Percentiles rank a stretch among this genome's conserved stretches.
Evolutionary conservation across 2,888 invertebrate species (phyloP).

Genomic region (Nymphalis urticae): DNA sequence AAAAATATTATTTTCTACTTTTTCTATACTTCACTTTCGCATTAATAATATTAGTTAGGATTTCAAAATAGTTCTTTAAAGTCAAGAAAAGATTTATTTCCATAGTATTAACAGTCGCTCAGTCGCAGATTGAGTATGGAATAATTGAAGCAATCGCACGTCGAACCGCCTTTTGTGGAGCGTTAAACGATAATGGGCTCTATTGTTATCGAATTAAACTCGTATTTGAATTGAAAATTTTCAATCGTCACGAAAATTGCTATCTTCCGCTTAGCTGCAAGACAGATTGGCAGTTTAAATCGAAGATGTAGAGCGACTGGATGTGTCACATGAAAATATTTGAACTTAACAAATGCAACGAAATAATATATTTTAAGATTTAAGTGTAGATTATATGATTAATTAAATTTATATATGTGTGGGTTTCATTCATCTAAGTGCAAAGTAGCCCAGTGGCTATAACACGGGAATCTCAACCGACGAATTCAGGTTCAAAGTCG

Average conservation of each 20-base stretch:
- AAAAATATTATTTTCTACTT: too few relatives aligned
- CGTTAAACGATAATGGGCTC: conserved; percentile 17
- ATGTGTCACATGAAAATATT: background rate
- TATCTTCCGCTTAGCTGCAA: conserved; percentile 28
- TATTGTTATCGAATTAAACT: conserved; percentile 9
- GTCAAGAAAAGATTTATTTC: background rate
- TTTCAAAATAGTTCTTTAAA: too few relatives aligned
- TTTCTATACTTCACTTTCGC: too few relatives aligned
- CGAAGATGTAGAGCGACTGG: background rate
- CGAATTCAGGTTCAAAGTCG: too few relatives aligned
- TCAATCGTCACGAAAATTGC: conserved; percentile 29
- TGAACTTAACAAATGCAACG: background rate
- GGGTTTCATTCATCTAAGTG: too few relatives aligned
- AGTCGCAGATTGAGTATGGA: conserved; percentile 12
- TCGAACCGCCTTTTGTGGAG: conserved; percentile 12
- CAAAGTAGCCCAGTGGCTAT: too few relatives aligned
- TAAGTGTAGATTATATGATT: too few relatives aligned
- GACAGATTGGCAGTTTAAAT: conserved; percentile 26
- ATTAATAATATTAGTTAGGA: too few relatives aligned
- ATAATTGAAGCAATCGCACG: conserved; percentile 30
- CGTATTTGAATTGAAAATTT: conserved; percentile 20
- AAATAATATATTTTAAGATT: too few relatives aligned
- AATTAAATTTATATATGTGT: too few relatives aligned
- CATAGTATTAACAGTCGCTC: background rate
- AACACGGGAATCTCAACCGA: too few relatives aligned